These are phyloP conservation scores for Megalopta genalis DNA, from an alignment of 1,140 invertebrate genomes.

Conservation along the genomic window DNA sequence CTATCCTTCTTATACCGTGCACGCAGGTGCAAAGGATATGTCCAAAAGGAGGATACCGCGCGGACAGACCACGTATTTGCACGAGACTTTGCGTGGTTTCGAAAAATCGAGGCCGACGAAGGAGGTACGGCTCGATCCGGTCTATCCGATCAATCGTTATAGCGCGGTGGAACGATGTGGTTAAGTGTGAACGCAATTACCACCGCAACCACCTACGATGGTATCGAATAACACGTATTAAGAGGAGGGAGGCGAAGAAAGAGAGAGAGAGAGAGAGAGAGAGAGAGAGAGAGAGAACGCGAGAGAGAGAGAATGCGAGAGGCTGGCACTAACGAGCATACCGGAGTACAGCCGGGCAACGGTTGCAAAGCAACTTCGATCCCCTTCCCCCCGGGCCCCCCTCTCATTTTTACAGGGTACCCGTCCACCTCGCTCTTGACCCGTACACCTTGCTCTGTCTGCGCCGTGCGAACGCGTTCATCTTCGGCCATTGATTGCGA, in stretches of 20 bases:
- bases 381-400: constrained; percentile 12
- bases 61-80: constrained; percentile 7
- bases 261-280: constrained; percentile 15
- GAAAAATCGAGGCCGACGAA: constrained; percentile 11
- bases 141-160: constrained; percentile 61
- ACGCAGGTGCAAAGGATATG: too few relatives aligned
- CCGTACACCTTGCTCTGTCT: constrained; percentile 39
- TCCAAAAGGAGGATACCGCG: too few relatives aligned
- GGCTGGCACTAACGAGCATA: constrained; percentile 72
- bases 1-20: too few relatives aligned
- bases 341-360: constrained; percentile 51
- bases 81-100: constrained; percentile 21
- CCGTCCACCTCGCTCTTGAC: neutral
- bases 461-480: constrained; percentile 74
- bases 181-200: constrained; percentile 78
- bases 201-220: constrained; percentile 73
- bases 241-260: constrained; percentile 51
- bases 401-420: constrained; percentile 24
- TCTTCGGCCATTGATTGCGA: constrained; percentile 79
- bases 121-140: constrained; percentile 2
- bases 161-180: constrained; percentile 55
- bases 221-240: constrained; percentile 76
- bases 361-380: constrained; percentile 65
- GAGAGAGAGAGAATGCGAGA: constrained; percentile 24
- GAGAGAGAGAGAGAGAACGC: neutral